phyloP scores from a whole-genome alignment of 2,797 vertebrate genomes.

The Myripristis murdjan region DNA sequence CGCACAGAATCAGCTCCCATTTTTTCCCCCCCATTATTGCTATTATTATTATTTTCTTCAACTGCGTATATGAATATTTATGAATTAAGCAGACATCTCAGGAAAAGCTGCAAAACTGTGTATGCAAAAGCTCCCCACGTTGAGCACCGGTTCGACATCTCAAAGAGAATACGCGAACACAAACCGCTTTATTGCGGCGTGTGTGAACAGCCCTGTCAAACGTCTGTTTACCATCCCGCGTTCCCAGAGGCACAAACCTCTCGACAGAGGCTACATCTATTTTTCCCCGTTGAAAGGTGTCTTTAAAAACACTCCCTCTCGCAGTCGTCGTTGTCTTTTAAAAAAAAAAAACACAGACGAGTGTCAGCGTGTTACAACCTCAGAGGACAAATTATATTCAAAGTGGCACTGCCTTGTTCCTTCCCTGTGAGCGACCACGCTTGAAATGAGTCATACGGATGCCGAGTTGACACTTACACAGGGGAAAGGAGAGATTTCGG shows the following conservation, averaged over 20 bases:
- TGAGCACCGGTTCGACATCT: constrained; percentile 55
- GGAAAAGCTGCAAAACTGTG: constrained; percentile 29
- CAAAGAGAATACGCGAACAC: constrained; percentile 74
- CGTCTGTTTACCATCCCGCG: constrained; percentile 69
- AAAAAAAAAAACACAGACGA: constrained; percentile 47
- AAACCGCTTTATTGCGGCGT: constrained; percentile 52
- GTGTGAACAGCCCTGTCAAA: constrained; percentile 71
- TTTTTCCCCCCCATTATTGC: constrained; percentile 39
- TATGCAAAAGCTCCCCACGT: constrained; percentile 40
- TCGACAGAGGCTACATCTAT: constrained; percentile 63
- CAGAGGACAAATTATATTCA: constrained; percentile 73
- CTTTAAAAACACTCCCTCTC: constrained; percentile 64
- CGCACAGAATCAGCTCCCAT: constrained; percentile 20
- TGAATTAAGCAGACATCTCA: constrained; percentile 60
- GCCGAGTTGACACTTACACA: neutral
- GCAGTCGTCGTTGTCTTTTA: constrained; percentile 44
- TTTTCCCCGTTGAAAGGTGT: constrained; percentile 61
- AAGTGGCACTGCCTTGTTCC: constrained; percentile 20
- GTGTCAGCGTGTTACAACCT: constrained; percentile 42
- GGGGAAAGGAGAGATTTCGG: neutral
- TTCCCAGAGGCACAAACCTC: constrained; percentile 75
- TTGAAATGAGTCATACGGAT: too few relatives aligned
- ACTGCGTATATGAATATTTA: constrained; percentile 64
- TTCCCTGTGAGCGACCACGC: neutral
- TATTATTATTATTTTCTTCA: constrained; percentile 57